Percentiles rank a stretch among this genome's conserved stretches.
phyloP scores from a whole-genome alignment of 2,113 vertebrate species.

The Corvus cornix region DNA sequence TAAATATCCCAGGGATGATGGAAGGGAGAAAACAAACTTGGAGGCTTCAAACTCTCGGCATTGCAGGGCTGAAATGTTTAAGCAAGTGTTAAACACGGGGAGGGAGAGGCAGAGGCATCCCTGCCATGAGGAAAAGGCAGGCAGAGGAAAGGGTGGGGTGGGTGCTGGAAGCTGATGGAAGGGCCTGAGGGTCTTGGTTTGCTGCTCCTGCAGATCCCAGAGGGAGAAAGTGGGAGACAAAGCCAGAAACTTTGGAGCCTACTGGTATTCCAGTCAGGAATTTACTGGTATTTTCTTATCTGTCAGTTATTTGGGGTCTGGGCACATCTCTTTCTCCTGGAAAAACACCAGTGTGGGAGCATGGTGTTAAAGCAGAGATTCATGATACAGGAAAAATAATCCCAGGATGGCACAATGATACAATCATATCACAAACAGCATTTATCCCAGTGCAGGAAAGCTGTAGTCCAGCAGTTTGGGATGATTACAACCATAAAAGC shows the following conservation, averaged over 20 bases:
- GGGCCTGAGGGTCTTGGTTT: neutral
- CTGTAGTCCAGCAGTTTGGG: neutral
- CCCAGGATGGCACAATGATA: fast-evolving
- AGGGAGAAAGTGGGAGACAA: neutral
- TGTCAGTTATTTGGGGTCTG: neutral
- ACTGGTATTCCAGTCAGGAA: neutral
- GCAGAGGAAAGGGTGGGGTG: neutral
- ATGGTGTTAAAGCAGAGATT: neutral
- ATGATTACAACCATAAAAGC: neutral
- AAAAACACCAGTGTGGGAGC: neutral
- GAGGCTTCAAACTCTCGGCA: neutral
- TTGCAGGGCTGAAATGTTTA: neutral
- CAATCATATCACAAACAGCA: fast-evolving
- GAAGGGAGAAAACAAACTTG: neutral
- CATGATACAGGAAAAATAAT: neutral
- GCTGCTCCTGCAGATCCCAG: neutral
- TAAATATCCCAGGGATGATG: neutral
- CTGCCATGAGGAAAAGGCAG: neutral
- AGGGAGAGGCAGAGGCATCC: neutral
- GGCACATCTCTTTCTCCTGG: neutral
- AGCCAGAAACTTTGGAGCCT: neutral
- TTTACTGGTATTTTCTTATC: neutral
- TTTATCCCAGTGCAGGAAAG: neutral
- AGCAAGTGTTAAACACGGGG: neutral
- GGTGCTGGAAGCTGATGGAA: neutral